Conservation (phyloP, 2,888 invertebrate genomes). For the Rhogogaster chlorosoma region DNA sequence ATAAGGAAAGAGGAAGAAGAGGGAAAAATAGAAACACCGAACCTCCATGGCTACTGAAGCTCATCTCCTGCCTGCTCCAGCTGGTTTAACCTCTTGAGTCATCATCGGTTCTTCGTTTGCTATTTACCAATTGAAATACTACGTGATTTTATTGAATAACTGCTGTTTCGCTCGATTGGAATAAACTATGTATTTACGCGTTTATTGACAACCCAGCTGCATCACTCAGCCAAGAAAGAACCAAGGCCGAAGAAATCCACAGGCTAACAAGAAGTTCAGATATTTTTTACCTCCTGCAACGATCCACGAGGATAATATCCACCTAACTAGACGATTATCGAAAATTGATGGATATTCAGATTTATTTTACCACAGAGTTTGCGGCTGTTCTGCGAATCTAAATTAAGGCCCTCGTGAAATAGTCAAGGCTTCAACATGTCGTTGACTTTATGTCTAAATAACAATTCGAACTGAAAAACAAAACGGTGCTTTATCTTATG, state of each 20-base stretch:
- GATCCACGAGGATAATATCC: neutral
- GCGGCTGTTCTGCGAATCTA: neutral
- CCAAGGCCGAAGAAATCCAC: slow-evolving; percentile 21
- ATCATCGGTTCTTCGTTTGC: neutral
- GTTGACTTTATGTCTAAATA: neutral
- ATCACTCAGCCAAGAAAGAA: neutral
- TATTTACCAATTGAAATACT: slow-evolving; percentile 19
- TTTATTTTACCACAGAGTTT: neutral
- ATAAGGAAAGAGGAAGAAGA: neutral
- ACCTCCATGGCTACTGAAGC: slow-evolving; percentile 25
- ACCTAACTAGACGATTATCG: neutral
- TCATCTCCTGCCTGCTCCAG: slow-evolving; percentile 1
- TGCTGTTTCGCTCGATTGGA: neutral
- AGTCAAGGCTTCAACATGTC: neutral
- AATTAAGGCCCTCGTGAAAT: too few relatives aligned
- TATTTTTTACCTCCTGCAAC: neutral
- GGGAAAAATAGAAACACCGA: neutral
- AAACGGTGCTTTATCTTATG: too few relatives aligned
- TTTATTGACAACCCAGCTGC: neutral
- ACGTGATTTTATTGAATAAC: slow-evolving; percentile 3
- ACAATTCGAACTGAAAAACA: too few relatives aligned
- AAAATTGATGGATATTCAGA: neutral
- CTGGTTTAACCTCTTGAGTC: slow-evolving; percentile 20
- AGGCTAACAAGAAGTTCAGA: neutral
- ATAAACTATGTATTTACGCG: neutral